Conservation (phyloP, 2,113 vertebrate species). For the Nesoenas mayeri region DNA sequence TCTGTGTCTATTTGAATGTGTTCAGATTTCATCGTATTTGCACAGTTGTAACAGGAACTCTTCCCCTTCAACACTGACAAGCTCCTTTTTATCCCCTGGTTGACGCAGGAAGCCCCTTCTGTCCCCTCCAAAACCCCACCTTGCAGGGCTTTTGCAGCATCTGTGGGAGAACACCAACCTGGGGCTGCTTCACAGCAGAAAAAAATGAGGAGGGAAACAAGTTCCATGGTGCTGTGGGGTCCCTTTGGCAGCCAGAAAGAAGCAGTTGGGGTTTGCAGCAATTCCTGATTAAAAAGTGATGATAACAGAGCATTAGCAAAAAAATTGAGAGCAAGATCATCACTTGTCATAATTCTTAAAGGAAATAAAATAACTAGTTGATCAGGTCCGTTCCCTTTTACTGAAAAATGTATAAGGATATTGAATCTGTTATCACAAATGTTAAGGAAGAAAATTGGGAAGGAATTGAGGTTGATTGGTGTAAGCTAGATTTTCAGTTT, state of each 20-base stretch:
- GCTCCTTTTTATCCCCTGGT: not conserved
- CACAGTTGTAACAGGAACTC: not conserved
- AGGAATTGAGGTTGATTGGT: not conserved
- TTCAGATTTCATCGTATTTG: not conserved
- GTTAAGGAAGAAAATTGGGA: not conserved
- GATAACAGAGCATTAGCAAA: not conserved
- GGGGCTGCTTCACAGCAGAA: not conserved
- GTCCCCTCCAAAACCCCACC: not conserved
- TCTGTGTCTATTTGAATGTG: not conserved
- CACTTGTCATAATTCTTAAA: not conserved
- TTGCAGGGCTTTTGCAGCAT: not conserved
- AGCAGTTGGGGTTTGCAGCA: not conserved
- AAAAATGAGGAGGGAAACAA: not conserved
- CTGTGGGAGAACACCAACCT: not conserved
- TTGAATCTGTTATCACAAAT: not conserved
- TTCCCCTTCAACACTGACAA: not conserved
- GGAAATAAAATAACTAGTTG: not conserved
- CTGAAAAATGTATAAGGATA: not conserved
- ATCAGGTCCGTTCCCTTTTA: not conserved
- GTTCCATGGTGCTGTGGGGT: not conserved
- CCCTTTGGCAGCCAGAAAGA: not conserved
- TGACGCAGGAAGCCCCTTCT: not conserved
- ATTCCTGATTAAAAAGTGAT: not conserved
- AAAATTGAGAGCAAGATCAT: not conserved
- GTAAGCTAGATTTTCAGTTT: not conserved